Evolutionary conservation across 1,140 invertebrate genomes (phyloP).

Genomic region (Musca domestica): DNA sequence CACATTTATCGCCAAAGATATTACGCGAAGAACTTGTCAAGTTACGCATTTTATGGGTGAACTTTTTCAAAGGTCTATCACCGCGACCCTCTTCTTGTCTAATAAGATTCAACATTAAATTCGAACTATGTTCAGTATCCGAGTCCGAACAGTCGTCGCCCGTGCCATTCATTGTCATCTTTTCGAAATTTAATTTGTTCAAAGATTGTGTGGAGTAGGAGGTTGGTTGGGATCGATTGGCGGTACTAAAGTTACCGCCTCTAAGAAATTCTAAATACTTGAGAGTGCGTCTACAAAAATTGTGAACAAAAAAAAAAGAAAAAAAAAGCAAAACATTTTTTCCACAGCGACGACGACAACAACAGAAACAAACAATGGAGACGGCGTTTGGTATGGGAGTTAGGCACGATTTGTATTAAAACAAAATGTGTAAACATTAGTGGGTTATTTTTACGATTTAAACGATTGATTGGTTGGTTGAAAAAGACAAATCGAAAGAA

Average conservation of each 20-base stretch:
- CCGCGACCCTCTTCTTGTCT: conserved; percentile 60
- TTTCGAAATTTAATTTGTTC: conserved; percentile 26
- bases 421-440: too few species aligned
- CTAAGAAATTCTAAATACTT: conserved; percentile 33
- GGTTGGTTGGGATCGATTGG: not conserved
- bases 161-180: conserved; percentile 28
- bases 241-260: conserved; percentile 14
- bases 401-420: too few species aligned
- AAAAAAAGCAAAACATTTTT: too few species aligned
- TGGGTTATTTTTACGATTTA: too few species aligned
- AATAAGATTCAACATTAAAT: conserved; percentile 53
- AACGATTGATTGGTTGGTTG: too few species aligned
- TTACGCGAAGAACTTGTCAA: conserved; percentile 59
- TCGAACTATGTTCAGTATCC: conserved; percentile 33
- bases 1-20: conserved; percentile 57
- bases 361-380: too few species aligned
- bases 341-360: too few species aligned
- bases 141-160: conserved; percentile 33
- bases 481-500: too few species aligned
- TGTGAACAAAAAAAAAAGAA: too few species aligned
- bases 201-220: not conserved
- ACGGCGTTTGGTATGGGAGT: too few species aligned
- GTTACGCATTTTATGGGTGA: conserved; percentile 58
- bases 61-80: conserved; percentile 53
- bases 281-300: conserved; percentile 23